Base-by-base conservation (phyloP, 2,888 invertebrate genomes). In the Eudemis profundana region DNA sequence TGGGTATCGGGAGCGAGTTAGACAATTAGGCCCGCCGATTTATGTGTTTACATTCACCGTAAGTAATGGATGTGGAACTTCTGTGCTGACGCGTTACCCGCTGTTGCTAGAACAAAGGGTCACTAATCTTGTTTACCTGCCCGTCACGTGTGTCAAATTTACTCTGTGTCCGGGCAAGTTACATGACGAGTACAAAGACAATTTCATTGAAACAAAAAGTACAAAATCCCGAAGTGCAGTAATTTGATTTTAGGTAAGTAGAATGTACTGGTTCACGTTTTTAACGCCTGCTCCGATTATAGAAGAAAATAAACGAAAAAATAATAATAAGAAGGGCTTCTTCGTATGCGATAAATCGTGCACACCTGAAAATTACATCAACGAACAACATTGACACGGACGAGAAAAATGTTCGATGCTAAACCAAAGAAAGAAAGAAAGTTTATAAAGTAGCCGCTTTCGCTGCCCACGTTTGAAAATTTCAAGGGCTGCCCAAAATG, bases 11-110 rank as follows among this genome's bases (percentile, higher is more conserved):
- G 76, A 74, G 74, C 71, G 76, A 81, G 74, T 78, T 72, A 78
- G 81, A 82, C 85, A 86, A 87, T 87, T 86, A 87, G 83, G 84
- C 81, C 82, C 29, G 17, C 21, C 72, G 78, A 87, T 87, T 87
- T 87, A 87, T 87, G 84, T 87, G 87, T 87, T 87, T 87, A 83
- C 86, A 77, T 78, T 76, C 72, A n/a, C 70, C 66, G 46, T 70
- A 68, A 77, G 69, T 71, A 67, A 67, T 38, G 63, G 63, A 29
- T 19, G 64, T 27, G 64, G 17, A 67, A 64, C 67, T 63, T 63
- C 63, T 63, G 53, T 27, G 56, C 56, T 56, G 56, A 56, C 56
- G 19, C 21, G 56, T 19, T 27, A 27, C 15, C 17, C 44, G 29
- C 42, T 54, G 53, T 38, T 21, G 51, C 17, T 29, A 46, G 21